A percentile compares a stretch with the other conserved stretches of the same genome.
Evolutionary conservation across 2,888 invertebrate genomes (phyloP).

Genomic region (Deilephila elpenor): DNA sequence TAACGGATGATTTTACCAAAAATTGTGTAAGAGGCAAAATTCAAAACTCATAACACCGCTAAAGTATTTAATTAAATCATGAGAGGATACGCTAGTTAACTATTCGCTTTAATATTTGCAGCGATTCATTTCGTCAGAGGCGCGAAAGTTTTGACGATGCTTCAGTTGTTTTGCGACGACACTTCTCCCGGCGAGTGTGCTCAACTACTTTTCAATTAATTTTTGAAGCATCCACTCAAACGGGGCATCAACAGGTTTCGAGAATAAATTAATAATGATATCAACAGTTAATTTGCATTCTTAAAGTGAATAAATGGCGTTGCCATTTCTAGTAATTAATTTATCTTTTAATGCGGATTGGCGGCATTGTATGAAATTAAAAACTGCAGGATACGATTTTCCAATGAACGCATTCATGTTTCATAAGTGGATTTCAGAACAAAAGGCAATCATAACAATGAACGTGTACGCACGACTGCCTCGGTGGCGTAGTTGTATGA

Average conservation of each 20-base stretch:
- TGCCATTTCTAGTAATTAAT: neutral
- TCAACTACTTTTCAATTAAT: conserved; percentile 29
- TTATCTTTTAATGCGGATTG: neutral
- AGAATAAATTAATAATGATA: conserved; percentile 19
- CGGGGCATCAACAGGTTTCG: conserved; percentile 23
- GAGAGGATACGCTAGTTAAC: neutral
- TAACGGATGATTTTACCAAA: too few species aligned
- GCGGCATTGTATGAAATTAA: neutral
- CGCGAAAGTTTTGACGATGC: conserved; percentile 27
- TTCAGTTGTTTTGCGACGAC: conserved; percentile 27
- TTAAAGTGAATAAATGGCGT: neutral
- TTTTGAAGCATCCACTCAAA: conserved; percentile 24
- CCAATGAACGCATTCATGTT: too few species aligned
- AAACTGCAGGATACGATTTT: too few species aligned
- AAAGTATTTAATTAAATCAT: neutral
- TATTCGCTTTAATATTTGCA: neutral
- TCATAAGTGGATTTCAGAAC: too few species aligned
- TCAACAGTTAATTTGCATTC: neutral
- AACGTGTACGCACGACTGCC: too few species aligned
- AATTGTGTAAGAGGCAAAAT: neutral
- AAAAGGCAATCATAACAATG: too few species aligned
- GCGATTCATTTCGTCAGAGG: conserved; percentile 1
- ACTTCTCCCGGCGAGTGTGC: conserved; percentile 21
- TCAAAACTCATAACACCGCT: neutral
- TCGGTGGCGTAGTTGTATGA: too few species aligned